phyloP scores from a whole-genome alignment of 1,140 invertebrate genomes.

The Philopotamus ludificatus region DNA sequence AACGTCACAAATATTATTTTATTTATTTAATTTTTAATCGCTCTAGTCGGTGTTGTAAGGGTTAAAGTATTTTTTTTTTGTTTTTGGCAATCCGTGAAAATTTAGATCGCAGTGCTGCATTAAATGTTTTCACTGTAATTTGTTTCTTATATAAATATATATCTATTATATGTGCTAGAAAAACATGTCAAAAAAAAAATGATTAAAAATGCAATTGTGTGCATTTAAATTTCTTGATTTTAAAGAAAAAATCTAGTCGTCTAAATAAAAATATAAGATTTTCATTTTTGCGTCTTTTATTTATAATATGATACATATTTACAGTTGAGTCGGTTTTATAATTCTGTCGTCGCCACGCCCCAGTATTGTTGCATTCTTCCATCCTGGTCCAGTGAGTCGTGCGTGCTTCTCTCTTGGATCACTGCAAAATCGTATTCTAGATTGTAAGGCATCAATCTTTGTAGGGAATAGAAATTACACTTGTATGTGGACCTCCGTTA shows the following conservation, averaged over 20 bases:
- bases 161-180: constrained; percentile 32
- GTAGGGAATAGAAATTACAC: constrained; percentile 83
- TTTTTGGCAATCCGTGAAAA: constrained; percentile 18
- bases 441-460: constrained; percentile 80
- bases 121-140: constrained; percentile 39
- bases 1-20: too few relatives aligned
- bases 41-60: not conserved
- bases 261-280: constrained; percentile 38
- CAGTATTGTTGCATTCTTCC: constrained; percentile 83
- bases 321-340: constrained; percentile 45
- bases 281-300: constrained; percentile 32
- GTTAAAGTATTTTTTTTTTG: constrained; percentile 1
- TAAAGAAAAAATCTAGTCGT: constrained; percentile 41
- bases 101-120: constrained; percentile 38
- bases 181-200: constrained; percentile 24
- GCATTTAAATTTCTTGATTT: constrained; percentile 24
- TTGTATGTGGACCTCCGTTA: constrained; percentile 76
- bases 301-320: constrained; percentile 36
- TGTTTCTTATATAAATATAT: too few relatives aligned
- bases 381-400: constrained; percentile 74
- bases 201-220: not conserved
- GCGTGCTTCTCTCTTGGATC: constrained; percentile 69
- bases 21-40: too few relatives aligned
- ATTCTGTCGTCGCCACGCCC: constrained; percentile 81
- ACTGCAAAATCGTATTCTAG: constrained; percentile 81